Percentiles rank a stretch among this genome's conserved stretches.
Evolutionary conservation across 2,113 vertebrate genomes (phyloP).

Genomic region (Thalassarche chlororhynchos): DNA sequence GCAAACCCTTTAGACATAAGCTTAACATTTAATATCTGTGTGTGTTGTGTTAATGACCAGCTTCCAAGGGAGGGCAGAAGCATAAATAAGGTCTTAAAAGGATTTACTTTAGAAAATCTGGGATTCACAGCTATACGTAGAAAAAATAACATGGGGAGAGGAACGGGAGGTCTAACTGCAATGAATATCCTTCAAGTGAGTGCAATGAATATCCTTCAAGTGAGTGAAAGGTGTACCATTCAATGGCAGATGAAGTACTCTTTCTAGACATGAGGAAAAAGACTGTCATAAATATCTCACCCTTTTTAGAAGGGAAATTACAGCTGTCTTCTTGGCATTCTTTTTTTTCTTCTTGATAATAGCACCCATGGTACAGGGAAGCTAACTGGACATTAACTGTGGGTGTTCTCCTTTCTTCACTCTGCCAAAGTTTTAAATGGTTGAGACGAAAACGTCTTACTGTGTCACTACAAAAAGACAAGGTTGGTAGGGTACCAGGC

Average conservation of each 20-base stretch:
- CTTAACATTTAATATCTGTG: background rate
- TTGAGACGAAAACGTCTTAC: background rate
- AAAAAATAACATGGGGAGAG: background rate
- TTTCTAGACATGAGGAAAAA: background rate
- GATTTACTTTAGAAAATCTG: background rate
- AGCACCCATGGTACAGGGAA: background rate
- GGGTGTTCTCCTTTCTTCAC: background rate
- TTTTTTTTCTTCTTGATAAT: background rate
- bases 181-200: background rate
- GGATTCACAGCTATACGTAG: background rate
- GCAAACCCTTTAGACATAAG: background rate
- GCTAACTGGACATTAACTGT: background rate
- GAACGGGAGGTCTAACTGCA: background rate
- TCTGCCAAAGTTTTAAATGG: background rate
- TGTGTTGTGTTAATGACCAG: background rate
- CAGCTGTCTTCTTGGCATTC: background rate
- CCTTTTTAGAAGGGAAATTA: background rate
- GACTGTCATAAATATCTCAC: background rate
- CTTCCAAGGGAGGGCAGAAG: background rate
- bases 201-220: background rate
- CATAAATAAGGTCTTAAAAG: background rate
- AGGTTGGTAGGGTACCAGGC: background rate
- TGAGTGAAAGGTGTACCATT: background rate
- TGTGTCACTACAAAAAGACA: background rate
- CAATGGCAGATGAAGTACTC: background rate